These are phyloP conservation scores for Andrena bicolor DNA, from an alignment of 2,888 invertebrate species.

Conservation along the genomic window DNA sequence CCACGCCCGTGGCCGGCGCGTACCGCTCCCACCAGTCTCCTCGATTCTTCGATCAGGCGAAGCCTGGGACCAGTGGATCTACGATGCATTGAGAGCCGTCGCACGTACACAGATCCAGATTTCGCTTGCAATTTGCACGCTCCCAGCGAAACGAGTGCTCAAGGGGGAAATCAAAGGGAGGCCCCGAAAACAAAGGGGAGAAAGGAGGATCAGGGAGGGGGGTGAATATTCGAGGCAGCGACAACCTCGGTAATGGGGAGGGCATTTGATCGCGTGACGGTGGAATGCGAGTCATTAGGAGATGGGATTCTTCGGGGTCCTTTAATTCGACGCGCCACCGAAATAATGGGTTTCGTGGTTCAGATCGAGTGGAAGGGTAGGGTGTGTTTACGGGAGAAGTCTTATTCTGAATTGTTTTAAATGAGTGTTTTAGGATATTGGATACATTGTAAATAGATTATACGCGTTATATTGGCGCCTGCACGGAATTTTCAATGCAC, in stretches of 20 bases:
- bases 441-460: neutral
- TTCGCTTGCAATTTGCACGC: conserved; percentile 42
- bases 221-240: conserved; percentile 14
- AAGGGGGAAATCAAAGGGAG: conserved; percentile 45
- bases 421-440: neutral
- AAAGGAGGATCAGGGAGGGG: neutral
- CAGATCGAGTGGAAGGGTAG: too few species aligned
- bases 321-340: conserved; percentile 10
- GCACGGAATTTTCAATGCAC: neutral
- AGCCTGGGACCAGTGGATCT: conserved; percentile 42
- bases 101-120: conserved; percentile 52
- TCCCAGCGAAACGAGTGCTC: conserved; percentile 26
- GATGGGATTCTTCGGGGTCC: conserved; percentile 4
- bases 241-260: conserved; percentile 16
- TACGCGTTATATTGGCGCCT: neutral
- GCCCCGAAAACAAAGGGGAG: neutral
- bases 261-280: conserved; percentile 20
- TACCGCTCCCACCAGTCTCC: neutral
- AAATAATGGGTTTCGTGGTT: too few species aligned
- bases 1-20: conserved; percentile 9
- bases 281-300: conserved; percentile 20
- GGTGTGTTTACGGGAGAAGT: too few species aligned
- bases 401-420: too few species aligned
- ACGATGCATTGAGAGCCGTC: conserved; percentile 41
- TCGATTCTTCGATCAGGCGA: conserved; percentile 53